These are phyloP conservation scores for Pachyramphus minor DNA, from an alignment of 2,113 vertebrate genomes.

Conservation along the genomic window DNA sequence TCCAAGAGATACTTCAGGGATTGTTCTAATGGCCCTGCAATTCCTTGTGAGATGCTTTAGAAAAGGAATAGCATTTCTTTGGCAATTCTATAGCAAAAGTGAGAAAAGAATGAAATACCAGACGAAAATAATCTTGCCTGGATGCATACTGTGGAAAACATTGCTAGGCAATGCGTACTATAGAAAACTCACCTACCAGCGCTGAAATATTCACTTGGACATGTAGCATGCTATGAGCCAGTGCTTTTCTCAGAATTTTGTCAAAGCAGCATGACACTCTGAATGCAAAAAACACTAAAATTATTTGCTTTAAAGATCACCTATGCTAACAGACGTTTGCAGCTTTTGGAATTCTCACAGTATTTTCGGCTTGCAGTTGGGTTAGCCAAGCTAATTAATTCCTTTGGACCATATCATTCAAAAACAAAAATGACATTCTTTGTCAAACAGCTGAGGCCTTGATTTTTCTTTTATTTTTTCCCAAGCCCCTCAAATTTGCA, in stretches of 20 bases:
- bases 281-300: neutral
- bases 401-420: neutral
- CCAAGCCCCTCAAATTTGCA: neutral
- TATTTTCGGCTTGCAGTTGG: neutral
- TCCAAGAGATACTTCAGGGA: neutral
- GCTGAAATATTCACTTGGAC: neutral
- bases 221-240: neutral
- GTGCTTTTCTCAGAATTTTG: neutral
- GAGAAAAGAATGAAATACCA: neutral
- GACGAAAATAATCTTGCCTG: neutral
- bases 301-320: neutral
- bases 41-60: neutral
- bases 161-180: neutral
- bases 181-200: neutral
- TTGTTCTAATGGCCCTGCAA: neutral
- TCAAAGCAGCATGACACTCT: neutral
- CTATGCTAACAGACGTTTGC: neutral
- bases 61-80: neutral
- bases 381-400: slow-evolving; percentile 12
- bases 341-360: neutral
- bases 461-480: neutral
- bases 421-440: neutral
- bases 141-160: neutral
- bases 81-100: neutral
- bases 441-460: neutral